These are phyloP conservation scores for Ptychodera flava DNA, from an alignment of 35 echinoderm and acorn worm genomes.

Conservation along the genomic window DNA sequence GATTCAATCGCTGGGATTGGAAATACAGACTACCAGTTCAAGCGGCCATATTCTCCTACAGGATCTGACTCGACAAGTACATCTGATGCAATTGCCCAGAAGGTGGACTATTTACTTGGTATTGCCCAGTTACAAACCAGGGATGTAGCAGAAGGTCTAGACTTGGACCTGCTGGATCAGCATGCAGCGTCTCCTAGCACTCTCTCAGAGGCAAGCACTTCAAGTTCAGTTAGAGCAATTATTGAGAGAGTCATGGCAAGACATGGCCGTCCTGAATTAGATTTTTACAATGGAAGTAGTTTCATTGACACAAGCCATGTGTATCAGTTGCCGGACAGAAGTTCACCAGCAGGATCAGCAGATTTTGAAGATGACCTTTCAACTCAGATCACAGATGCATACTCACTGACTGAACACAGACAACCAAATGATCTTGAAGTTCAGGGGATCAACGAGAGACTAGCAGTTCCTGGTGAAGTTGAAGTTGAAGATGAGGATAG, in stretches of 20 bases:
- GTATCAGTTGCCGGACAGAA: background rate
- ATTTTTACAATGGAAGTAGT: background rate
- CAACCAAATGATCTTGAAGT: background rate
- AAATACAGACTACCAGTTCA: background rate
- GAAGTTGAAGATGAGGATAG: background rate
- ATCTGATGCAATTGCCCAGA: background rate
- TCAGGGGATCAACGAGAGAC: background rate
- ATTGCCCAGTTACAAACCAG: background rate
- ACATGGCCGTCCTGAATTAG: background rate
- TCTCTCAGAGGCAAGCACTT: slow-evolving; percentile 57
- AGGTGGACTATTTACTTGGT: background rate
- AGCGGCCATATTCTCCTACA: background rate
- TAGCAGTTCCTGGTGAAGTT: background rate
- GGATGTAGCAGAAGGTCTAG: background rate
- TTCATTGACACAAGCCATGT: background rate
- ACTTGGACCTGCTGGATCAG: background rate
- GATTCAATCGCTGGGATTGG: background rate
- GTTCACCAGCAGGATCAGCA: background rate
- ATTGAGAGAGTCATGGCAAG: slow-evolving; percentile 44
- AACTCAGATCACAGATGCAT: background rate
- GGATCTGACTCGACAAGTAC: background rate
- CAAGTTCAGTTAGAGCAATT: slow-evolving; percentile 59
- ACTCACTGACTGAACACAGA: background rate
- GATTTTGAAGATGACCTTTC: background rate
- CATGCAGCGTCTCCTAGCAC: slow-evolving; percentile 40